phyloP scores from a whole-genome alignment of 2,888 invertebrate genomes.

The Gisinianus flammeolus region DNA sequence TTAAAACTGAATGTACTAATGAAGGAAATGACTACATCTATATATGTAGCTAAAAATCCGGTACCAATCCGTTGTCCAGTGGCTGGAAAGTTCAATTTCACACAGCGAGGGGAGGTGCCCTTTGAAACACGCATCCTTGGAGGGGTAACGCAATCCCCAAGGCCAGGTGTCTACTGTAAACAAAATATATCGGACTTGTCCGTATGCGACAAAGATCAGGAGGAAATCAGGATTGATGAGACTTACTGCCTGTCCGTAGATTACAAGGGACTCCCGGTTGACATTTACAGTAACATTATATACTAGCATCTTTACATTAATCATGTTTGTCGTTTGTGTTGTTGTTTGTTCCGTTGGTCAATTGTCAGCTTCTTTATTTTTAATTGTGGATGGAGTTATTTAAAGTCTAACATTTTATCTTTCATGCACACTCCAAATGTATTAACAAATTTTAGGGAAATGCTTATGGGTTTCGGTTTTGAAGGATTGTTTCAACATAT shows the following conservation, averaged over 20 bases:
- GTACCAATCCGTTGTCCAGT: slow-evolving; percentile 92
- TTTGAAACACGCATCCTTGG: slow-evolving; percentile 79
- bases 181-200: slow-evolving; percentile 94
- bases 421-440: too few relatives aligned
- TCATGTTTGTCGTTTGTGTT: not conserved
- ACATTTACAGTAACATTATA: slow-evolving; percentile 76
- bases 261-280: slow-evolving; percentile 90
- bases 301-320: not conserved
- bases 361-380: slow-evolving; percentile 7
- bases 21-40: too few relatives aligned
- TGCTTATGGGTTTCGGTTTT: too few relatives aligned
- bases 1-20: too few relatives aligned
- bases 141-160: slow-evolving; percentile 90
- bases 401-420: too few relatives aligned
- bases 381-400: slow-evolving; percentile 8
- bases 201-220: slow-evolving; percentile 93
- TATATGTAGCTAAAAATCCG: slow-evolving; percentile 87
- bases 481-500: too few relatives aligned
- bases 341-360: slow-evolving; percentile 7
- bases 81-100: slow-evolving; percentile 94
- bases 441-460: too few relatives aligned
- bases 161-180: slow-evolving; percentile 90
- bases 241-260: slow-evolving; percentile 97
- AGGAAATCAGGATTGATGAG: slow-evolving; percentile 91
- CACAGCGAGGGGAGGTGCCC: slow-evolving; percentile 85